Evolutionary conservation across 2,113 vertebrate genomes (phyloP).

Genomic region (Amblyornis subalaris): DNA sequence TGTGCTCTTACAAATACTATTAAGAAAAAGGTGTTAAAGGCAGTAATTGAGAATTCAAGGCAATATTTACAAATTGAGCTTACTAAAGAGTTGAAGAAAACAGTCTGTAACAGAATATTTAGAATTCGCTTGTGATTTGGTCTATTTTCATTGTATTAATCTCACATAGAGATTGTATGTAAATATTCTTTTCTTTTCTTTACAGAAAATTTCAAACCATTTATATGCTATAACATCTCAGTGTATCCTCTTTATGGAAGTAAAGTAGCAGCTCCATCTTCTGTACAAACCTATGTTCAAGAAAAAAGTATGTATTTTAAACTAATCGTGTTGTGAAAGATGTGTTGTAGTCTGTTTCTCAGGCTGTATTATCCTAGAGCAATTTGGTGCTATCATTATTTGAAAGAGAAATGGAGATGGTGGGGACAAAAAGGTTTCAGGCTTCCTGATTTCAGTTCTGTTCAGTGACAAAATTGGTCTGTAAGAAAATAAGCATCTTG

Average conservation of each 20-base stretch:
- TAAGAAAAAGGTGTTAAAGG: background rate
- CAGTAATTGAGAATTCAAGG: background rate
- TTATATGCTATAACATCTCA: conserved; percentile 69
- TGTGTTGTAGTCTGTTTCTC: background rate
- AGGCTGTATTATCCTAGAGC: background rate
- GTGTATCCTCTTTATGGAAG: conserved; percentile 67
- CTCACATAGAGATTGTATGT: background rate
- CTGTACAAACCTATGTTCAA: conserved; percentile 51
- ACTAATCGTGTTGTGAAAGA: background rate
- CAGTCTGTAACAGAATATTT: background rate
- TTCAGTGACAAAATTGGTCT: background rate
- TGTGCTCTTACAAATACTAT: background rate
- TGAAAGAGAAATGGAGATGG: background rate
- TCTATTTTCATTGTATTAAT: background rate
- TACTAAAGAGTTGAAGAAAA: background rate
- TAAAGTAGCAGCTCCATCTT: conserved; percentile 39
- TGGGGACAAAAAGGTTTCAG: background rate
- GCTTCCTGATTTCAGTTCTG: background rate
- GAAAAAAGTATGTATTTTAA: conserved; percentile 65
- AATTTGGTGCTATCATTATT: background rate
- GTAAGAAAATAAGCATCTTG: background rate
- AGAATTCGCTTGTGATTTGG: background rate
- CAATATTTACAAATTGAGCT: background rate
- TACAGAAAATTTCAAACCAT: conserved; percentile 62
- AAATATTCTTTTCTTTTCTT: background rate